Evolutionary conservation across 2,113 vertebrate species (phyloP), one percentile per base, ranked within the genome.

Genomic region (Microtus montanus): DNA sequence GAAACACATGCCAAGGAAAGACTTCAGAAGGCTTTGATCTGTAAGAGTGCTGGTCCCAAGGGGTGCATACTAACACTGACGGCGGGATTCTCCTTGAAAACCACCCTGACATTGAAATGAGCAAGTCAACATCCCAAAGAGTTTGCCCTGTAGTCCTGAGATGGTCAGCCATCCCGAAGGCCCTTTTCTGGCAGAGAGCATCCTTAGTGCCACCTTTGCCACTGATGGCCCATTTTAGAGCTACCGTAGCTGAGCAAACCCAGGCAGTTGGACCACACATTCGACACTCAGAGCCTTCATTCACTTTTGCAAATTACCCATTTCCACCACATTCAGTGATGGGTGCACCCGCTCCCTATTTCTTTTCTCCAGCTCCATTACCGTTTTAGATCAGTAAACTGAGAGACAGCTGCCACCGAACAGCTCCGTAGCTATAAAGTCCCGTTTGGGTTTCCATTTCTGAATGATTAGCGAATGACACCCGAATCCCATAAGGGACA

Each of bases 181-280:
- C 97, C 96, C 98, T 98, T 96, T 95, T 7, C n/a, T 94, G 93
- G 95, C 96, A 97, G 95, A 94, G 92, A 71, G 63, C 19, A 63
- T 41, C 0, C 1, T 61, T 20, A 47, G 61, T 12, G 19, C 75
- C 64, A n/a, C 61, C 24, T 30, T 58, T 66, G 38, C 74, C 61
- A n/a, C 84, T 38, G 35, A 89, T 9, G 47, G 84, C 52, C 11
- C 30, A 4, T 52, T 64, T 77, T 66, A 74, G 68, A 22, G 15
- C 15, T 17, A 30, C 14, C n/a, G 38, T 8, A 41, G 35, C 64
- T 20, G 6, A 58, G 70, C 70, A 24, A 64, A 64, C 49, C n/a
- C 66, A 9, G 63, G 20, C 61, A 17, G 41, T 1, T 20, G n/a
- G 79, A 28, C 33, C 13, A 35, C 5, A 0, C 17, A 0, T 26